Percentiles rank a stretch among this genome's conserved stretches.
phyloP scores from a whole-genome alignment of 2,113 vertebrate species.

The Eira barbara region DNA sequence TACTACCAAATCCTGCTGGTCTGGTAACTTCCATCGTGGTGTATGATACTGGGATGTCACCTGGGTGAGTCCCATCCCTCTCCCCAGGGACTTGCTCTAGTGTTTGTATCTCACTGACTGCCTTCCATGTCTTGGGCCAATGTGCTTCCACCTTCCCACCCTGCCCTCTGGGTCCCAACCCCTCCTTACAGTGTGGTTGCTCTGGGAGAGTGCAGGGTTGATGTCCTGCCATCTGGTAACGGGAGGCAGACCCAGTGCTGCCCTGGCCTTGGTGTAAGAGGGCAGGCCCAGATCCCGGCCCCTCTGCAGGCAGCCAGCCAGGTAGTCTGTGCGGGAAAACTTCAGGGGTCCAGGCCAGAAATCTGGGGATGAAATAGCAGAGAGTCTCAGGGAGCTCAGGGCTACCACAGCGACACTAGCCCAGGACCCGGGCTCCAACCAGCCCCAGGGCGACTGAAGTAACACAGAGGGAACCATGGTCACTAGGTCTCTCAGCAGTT shows the following conservation, averaged over 20 bases:
- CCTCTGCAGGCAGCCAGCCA: constrained; percentile 87
- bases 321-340: constrained; percentile 87
- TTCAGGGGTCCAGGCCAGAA: constrained; percentile 90
- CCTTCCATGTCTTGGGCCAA: neutral
- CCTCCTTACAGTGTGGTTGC: constrained; percentile 57
- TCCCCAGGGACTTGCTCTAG: neutral
- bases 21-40: neutral
- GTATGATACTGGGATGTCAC: neutral
- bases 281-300: constrained; percentile 89
- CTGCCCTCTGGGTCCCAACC: neutral
- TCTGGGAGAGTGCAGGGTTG: constrained; percentile 77
- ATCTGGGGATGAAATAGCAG: constrained; percentile 78
- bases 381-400: neutral
- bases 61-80: neutral
- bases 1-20: neutral
- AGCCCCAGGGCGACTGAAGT: neutral
- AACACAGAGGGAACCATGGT: neutral
- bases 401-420: neutral
- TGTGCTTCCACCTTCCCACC: neutral
- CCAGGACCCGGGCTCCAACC: neutral
- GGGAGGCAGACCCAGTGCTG: constrained; percentile 81
- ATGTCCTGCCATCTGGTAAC: constrained; percentile 85
- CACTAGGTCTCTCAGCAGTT: neutral
- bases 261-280: constrained; percentile 85
- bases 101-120: neutral